Conservation (phyloP, 2,888 invertebrate genomes). For the Brenthis ino region DNA sequence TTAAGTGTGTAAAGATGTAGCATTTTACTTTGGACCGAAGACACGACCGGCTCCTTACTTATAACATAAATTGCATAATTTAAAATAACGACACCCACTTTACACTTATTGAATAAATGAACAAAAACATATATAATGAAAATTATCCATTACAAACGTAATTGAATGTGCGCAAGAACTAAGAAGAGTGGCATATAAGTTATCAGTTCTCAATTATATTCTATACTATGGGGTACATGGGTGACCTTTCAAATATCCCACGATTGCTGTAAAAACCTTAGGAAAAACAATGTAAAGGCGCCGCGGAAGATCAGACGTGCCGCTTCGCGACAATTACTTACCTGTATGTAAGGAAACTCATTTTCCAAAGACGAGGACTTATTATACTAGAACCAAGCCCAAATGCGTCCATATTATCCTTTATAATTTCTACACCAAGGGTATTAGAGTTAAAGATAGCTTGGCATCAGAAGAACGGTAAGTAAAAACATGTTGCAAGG, state of each 20-base stretch:
- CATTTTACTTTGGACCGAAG: no score
- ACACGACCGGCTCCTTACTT: no score
- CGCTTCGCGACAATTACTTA: conserved; percentile 68
- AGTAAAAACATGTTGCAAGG: conserved; percentile 6
- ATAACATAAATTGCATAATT: no score
- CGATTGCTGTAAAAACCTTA: conserved; percentile 62
- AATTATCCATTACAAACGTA: conserved; percentile 13
- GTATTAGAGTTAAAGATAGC: conserved; percentile 43
- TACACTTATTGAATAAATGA: not conserved
- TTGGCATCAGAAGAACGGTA: conserved; percentile 14
- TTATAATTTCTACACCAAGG: conserved; percentile 11
- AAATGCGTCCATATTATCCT: conserved; percentile 5
- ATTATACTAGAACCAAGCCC: conserved; percentile 60
- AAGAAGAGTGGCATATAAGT: conserved; percentile 2
- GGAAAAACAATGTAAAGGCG: conserved; percentile 79
- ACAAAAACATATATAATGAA: not conserved
- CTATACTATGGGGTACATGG: conserved; percentile 22
- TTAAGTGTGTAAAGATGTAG: no score
- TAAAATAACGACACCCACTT: no score
- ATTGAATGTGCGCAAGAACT: conserved; percentile 12
- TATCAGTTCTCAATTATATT: not conserved
- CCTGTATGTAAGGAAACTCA: conserved; percentile 73
- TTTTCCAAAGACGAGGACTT: conserved; percentile 78
- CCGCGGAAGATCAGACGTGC: conserved; percentile 66
- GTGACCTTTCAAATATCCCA: conserved; percentile 66